Conservation (phyloP, 2,113 vertebrate genomes). For the Tragelaphus imberbis region DNA sequence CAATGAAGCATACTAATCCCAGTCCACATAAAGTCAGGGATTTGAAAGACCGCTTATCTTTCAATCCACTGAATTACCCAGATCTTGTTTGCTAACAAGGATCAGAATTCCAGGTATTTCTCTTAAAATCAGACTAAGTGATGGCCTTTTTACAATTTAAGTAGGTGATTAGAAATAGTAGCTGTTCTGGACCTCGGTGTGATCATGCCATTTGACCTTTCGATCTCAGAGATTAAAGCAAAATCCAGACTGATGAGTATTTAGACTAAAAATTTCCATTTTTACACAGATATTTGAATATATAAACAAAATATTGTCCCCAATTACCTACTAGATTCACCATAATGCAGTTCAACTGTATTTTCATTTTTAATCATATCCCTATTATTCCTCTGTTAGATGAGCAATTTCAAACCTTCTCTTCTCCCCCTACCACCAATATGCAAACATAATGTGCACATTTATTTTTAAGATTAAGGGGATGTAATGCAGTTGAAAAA, state of each 20-base stretch:
- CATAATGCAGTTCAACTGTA: background rate
- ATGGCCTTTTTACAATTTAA: background rate
- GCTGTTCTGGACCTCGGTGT: background rate
- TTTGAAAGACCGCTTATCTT: background rate
- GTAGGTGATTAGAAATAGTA: background rate
- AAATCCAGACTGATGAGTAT: background rate
- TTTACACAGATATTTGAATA: slow-evolving; percentile 7
- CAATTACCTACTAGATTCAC: background rate
- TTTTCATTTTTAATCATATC: background rate
- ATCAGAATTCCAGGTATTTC: background rate
- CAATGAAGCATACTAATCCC: background rate
- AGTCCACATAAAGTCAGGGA: background rate
- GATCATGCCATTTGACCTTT: background rate
- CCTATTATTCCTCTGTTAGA: background rate
- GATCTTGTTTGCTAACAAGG: background rate
- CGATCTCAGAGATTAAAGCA: background rate
- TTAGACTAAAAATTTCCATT: background rate
- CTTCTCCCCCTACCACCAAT: background rate
- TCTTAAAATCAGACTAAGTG: background rate
- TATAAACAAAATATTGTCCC: background rate
- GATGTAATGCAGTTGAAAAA: background rate
- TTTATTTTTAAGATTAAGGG: background rate
- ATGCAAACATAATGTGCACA: background rate
- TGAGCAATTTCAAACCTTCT: background rate
- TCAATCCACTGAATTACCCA: background rate